Conservation (phyloP, 2,113 vertebrate species). For the Corydoras maculifer region DNA sequence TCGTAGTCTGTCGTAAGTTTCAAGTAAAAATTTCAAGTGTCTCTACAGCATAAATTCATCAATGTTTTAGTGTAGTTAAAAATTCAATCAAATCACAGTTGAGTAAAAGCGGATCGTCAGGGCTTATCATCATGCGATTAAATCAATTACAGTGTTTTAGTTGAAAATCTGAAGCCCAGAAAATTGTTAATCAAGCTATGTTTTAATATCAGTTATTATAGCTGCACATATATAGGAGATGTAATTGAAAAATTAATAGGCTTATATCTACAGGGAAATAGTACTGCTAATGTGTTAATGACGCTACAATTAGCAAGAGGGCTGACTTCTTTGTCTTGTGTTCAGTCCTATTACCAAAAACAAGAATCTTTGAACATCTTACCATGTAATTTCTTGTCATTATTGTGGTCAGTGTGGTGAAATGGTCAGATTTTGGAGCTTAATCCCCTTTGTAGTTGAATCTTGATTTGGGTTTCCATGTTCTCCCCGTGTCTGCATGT, state of each 20-base stretch:
- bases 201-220: conserved; percentile 28
- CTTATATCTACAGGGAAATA: conserved; percentile 44
- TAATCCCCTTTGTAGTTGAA: no score
- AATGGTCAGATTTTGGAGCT: no score
- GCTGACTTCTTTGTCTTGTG: conserved; percentile 17
- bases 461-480: no score
- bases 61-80: conserved; percentile 33
- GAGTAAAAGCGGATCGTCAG: conserved; percentile 1
- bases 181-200: conserved; percentile 45
- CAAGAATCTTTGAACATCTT: conserved; percentile 1
- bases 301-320: conserved; percentile 34
- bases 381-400: neutral
- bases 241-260: conserved; percentile 51
- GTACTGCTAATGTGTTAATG: conserved; percentile 35
- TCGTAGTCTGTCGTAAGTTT: no score
- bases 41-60: conserved; percentile 16
- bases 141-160: conserved; percentile 41
- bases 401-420: neutral
- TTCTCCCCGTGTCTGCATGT: no score
- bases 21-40: neutral
- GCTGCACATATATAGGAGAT: conserved; percentile 31
- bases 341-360: conserved; percentile 1
- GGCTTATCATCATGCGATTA: conserved; percentile 1
- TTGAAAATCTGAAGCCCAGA: conserved; percentile 34
- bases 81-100: conserved; percentile 31